These are phyloP conservation scores for Trinorchestia longiramus DNA, from an alignment of 1,140 invertebrate species.

Conservation along the genomic window DNA sequence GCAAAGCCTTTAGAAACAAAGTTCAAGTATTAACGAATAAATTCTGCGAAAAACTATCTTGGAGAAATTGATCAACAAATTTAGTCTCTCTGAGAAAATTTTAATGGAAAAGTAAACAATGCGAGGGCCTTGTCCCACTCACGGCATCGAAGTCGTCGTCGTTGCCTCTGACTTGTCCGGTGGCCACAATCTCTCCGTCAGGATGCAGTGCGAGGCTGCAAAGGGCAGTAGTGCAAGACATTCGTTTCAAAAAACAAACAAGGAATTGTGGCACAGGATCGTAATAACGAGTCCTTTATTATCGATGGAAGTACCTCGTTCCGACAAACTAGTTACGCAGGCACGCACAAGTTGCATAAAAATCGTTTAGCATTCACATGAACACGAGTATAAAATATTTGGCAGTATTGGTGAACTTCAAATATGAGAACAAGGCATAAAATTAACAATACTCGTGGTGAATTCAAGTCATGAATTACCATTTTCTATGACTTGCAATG, in stretches of 20 bases:
- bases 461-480: too few relatives aligned
- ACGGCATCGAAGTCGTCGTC: slow-evolving; percentile 54
- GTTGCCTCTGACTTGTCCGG: slow-evolving; percentile 85
- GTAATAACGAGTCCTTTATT: background rate
- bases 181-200: slow-evolving; percentile 89
- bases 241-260: background rate
- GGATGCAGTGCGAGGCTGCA: slow-evolving; percentile 89
- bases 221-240: background rate
- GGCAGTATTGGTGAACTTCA: too few relatives aligned
- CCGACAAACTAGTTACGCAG: background rate
- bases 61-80: background rate
- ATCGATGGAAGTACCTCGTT: background rate
- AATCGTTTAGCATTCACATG: background rate
- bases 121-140: background rate
- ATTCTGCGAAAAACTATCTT: background rate
- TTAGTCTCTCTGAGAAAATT: background rate
- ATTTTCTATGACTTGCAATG: too few relatives aligned
- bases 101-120: background rate
- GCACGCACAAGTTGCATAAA: background rate
- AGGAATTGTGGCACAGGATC: background rate
- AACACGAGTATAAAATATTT: too few relatives aligned
- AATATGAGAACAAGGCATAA: too few relatives aligned
- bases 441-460: too few relatives aligned
- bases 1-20: background rate
- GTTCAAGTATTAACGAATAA: background rate